Evolutionary conservation across 1,140 invertebrate species (phyloP), one percentile per base, ranked within the genome.

Genomic region (Dendroctonus ponderosae): DNA sequence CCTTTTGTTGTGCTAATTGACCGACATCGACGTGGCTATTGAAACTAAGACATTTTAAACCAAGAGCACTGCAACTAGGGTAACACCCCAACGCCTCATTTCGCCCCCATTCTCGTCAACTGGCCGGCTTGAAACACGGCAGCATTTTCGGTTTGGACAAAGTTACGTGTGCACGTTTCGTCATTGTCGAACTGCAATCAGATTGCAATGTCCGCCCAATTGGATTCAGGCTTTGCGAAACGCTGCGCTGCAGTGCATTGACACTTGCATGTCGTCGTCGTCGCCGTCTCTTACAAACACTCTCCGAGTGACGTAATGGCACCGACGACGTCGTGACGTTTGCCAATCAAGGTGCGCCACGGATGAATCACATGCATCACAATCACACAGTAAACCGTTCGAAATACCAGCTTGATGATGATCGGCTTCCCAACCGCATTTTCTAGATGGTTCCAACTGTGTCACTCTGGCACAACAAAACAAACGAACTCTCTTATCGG

Each of bases 401-500:
- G 26, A 26, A 26, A 26, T 26, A 26, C 26, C 26, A 26, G 26
- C 26, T 26, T 26, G 26, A 26, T 26, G 26, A 26, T 26, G 26
- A 26, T 26, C 26, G 26, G 26, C 26, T 26, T 26, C 12, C 44
- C 9, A 46, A 46, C 44, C 14, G 41, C 43, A 46, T 59, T 44
- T 59, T 59, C 57, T 59, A 44, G 57, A 43, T 14, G 41, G 11
- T 26, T 14, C 43, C 15, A 59, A 37, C 41, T 46, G 57, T 43
- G 57, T 59, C 57, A 15, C 9, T 46, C 40, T n/a, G n/a, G n/a
- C 5, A 52, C 8, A 41, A n/a, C 48, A 11, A 63, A 63, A 54
- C 62, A 63, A 56, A 63, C 37, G 51, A 63, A 46, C 9, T 11
- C 41, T 38, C 62, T 63, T 63, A 63, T 63, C 62, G 48, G 46